Percentiles rank a stretch among this genome's conserved stretches.
These are phyloP conservation scores for Eufriesea mexicana DNA, from an alignment of 1,140 invertebrate species.

Conservation along the genomic window DNA sequence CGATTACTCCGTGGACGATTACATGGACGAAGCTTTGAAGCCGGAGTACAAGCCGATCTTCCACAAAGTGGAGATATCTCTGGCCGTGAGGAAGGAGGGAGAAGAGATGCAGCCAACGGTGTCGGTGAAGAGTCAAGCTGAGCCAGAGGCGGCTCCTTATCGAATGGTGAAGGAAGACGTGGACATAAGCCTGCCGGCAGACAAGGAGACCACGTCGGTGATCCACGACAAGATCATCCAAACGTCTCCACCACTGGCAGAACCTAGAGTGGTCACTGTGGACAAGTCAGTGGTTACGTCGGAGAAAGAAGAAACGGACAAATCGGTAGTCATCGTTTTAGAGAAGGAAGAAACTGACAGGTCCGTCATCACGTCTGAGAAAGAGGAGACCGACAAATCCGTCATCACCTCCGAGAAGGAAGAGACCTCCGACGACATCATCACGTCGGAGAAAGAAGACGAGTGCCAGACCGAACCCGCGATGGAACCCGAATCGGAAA, in stretches of 20 bases:
- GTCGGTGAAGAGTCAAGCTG: constrained; percentile 71
- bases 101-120: constrained; percentile 67
- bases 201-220: constrained; percentile 64
- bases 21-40: constrained; percentile 59
- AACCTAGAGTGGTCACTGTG: background rate
- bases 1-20: constrained; percentile 26
- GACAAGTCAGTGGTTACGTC: background rate
- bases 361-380: constrained; percentile 17
- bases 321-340: too few relatives aligned
- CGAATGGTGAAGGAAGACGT: constrained; percentile 75
- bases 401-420: constrained; percentile 14
- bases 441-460: constrained; percentile 34
- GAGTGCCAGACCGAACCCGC: background rate
- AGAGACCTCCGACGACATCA: constrained; percentile 18
- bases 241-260: constrained; percentile 49
- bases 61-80: constrained; percentile 75
- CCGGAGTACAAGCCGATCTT: constrained; percentile 66
- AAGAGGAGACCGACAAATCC: background rate
- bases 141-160: constrained; percentile 63
- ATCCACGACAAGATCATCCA: constrained; percentile 72
- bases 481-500: background rate
- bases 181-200: constrained; percentile 72
- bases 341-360: background rate
- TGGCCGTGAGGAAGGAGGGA: constrained; percentile 72
- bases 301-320: background rate